Evolutionary conservation across 2,797 vertebrate genomes (phyloP), one percentile per base, ranked within the genome.

Genomic region (Mus caroli): DNA sequence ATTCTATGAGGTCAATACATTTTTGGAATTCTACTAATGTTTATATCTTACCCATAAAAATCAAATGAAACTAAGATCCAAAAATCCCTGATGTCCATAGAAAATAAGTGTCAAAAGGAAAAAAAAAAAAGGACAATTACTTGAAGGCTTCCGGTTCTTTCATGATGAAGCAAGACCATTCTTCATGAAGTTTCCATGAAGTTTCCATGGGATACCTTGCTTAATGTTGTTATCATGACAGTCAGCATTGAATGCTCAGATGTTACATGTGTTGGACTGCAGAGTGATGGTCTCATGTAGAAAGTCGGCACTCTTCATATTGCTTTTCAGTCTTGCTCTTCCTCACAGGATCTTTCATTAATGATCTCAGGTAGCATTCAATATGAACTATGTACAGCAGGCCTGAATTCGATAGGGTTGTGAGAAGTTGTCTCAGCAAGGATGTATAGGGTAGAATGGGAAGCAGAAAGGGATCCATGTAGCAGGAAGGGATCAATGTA

Each of bases 91-190:
- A 31, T 13, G 14, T 0, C 1, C 34, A 15, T 90, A 31, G 67
- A 93, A 91, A 95, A 50, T 73, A 93, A 95, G 62, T 60, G 26
- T 19, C 58, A 60, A 95, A 88, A 88, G 26, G 43, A 67, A 87
- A 92, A 87, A 92, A 85, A 11, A 77, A 64, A 46, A 7, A 54
- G 84, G 40, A 86, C 24, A 76, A 77, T 54, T 37, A 91, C 14
- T 75, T 80, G 26, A 75, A 71, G 54, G 28, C 11, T 76, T 60
- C 3, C 1, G 78, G 79, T 90, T 77, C n/a, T 91, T 69, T 73
- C 80, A 62, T 34, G 43, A 8, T 26, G 43, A 85, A 31, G 54
- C 43, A 73, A 93, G 15, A 28, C 40, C 46, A 3, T 86, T 62
- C 50, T 90, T 5, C 14, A 28, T 28, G 6, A 69, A 64, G 28